These are phyloP conservation scores for Tarsius wallacei DNA, from an alignment of 2,797 vertebrate species.

Conservation along the genomic window DNA sequence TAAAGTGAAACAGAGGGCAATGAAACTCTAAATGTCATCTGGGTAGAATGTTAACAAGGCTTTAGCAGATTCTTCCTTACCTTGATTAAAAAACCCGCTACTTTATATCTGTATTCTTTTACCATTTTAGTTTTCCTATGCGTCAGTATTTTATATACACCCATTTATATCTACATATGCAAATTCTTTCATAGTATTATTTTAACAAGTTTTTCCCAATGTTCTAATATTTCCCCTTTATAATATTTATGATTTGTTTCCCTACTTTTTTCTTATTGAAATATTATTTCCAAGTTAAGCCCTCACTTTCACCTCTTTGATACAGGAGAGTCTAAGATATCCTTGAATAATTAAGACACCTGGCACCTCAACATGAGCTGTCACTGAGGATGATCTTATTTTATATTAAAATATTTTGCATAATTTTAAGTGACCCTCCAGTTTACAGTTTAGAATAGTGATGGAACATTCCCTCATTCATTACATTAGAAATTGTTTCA, in stretches of 20 bases:
- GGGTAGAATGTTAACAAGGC: not conserved
- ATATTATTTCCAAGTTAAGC: constrained; percentile 38
- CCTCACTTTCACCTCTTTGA: constrained; percentile 19
- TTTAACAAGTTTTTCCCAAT: not conserved
- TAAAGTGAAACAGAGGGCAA: not conserved
- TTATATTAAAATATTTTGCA: constrained; percentile 54
- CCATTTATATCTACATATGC: not conserved
- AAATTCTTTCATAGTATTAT: constrained; percentile 24
- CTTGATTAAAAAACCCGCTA: not conserved
- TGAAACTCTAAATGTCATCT: not conserved
- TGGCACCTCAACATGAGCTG: not conserved
- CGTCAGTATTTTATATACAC: not conserved
- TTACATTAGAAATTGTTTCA: constrained; percentile 79
- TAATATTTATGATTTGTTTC: not conserved
- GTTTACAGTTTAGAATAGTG: constrained; percentile 46
- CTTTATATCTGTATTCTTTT: not conserved
- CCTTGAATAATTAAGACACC: constrained; percentile 32
- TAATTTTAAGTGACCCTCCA: constrained; percentile 55
- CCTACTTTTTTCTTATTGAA: not conserved
- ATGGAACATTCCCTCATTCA: constrained; percentile 55
- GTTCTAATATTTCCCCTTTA: not conserved
- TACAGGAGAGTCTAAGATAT: constrained; percentile 8
- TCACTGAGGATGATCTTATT: constrained; percentile 10
- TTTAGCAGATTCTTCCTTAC: not conserved
- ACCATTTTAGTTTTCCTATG: not conserved